Base-by-base conservation (phyloP, 2,888 invertebrate species). In the Exocentrus adspersus region DNA sequence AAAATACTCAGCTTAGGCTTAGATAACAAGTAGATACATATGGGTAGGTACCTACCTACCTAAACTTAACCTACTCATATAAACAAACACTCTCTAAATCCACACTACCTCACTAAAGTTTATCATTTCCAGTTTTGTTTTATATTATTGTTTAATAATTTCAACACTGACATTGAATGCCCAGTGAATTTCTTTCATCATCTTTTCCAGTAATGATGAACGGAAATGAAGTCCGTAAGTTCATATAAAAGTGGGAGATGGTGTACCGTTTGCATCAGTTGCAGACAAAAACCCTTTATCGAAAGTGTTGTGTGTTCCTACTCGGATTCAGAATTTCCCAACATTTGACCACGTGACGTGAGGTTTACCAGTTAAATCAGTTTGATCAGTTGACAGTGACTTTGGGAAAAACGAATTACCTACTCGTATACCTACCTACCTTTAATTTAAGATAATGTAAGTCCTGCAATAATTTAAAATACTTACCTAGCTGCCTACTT, bases 131-230 rank as follows among this genome's bases (percentile, higher is more conserved):
- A 37, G 14, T 1, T n/a, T n/a, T 12, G 10, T 12, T 37, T n/a
- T 24, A 46, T 24, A 14, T 6, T 17, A 9, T 24, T 7, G 12
- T 46, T 12, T 46, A 24, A 24, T 21, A 46, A 21, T 21, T 21
- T 21, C 24, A 20, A 2, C 12, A 48, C 7, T 14, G 28, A 48
- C 28, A 48, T 14, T 48, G 12, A 48, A 14, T 28, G 17, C 24
- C 4, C 14, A 28, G 28, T 1, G 16, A 28, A 14, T 20, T 28
- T 48, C 48, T 48, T 48, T 48, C 48, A 48, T 48, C 48, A 48
- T 48, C 48, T 24, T 48, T 12, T 48, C 14, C n/a, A n/a, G 24
- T 12, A 48, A 21, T 17, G n/a, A 45, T 45, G 24, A 46, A 46
- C 24, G 46, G n/a, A n/a, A n/a, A n/a, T n/a, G n/a, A n/a, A n/a